Evolutionary conservation across 2,797 vertebrate genomes (phyloP).

Genomic region (Presbytis comata): DNA sequence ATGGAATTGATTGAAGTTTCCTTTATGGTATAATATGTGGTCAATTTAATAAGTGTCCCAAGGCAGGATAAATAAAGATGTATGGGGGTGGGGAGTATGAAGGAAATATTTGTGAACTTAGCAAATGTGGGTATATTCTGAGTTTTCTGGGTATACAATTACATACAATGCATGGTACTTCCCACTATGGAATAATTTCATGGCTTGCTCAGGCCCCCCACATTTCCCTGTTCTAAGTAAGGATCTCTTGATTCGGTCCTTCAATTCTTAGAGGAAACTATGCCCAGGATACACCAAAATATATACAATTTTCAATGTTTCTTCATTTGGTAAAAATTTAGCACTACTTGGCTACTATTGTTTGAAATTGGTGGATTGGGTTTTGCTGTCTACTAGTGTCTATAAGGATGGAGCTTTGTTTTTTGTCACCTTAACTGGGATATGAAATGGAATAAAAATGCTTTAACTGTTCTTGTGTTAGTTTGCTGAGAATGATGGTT

Average conservation of each 20-base stretch:
- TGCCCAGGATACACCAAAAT: neutral
- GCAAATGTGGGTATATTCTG: neutral
- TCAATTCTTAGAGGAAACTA: neutral
- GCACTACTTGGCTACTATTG: neutral
- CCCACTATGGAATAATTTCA: neutral
- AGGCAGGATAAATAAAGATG: neutral
- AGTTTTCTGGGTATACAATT: neutral
- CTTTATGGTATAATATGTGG: neutral
- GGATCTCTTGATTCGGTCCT: neutral
- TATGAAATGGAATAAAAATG: neutral
- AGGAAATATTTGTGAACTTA: neutral
- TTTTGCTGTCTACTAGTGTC: neutral
- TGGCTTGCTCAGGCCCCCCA: too few species aligned
- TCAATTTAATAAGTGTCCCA: neutral
- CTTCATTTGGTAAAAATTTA: neutral
- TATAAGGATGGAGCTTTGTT: neutral
- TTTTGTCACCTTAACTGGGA: neutral
- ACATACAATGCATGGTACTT: neutral
- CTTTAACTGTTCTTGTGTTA: neutral
- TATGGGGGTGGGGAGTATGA: neutral
- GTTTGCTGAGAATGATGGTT: too few species aligned
- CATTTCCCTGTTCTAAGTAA: neutral
- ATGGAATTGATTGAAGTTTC: neutral
- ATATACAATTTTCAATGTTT: neutral
- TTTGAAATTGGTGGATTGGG: neutral